Percentiles rank a stretch among this genome's conserved stretches.
Evolutionary conservation across 2,888 invertebrate genomes (phyloP).

Genomic region (Nasonia oneida): DNA sequence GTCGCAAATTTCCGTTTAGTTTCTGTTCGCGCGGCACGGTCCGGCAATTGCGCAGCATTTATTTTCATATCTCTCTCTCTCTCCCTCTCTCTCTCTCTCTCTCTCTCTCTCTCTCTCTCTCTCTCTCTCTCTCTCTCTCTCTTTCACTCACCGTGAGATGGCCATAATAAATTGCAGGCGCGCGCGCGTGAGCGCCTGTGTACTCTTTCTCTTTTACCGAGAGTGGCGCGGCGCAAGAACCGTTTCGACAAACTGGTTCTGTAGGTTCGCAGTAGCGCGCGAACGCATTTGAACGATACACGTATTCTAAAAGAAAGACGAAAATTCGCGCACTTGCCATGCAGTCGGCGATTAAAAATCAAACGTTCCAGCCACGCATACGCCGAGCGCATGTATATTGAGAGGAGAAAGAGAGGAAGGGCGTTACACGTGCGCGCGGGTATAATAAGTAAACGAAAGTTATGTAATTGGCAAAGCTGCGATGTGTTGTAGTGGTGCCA

Average conservation of each 20-base stretch:
- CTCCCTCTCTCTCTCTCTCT: background rate
- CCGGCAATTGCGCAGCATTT: conserved; percentile 31
- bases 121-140: conserved; percentile 27
- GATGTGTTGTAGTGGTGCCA: background rate
- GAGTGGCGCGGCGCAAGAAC: conserved; percentile 49
- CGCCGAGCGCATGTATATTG: background rate
- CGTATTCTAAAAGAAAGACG: conserved; percentile 23
- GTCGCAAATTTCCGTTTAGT: conserved; percentile 55
- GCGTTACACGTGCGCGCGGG: background rate
- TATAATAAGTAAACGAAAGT: conserved; percentile 39
- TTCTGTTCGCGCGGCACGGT: conserved; percentile 31
- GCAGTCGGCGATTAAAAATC: background rate
- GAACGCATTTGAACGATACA: conserved; percentile 9
- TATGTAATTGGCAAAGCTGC: conserved; percentile 51
- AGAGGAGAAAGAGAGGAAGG: conserved; percentile 18
- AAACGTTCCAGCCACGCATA: too few relatives aligned
- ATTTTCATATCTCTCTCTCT: conserved; percentile 46
- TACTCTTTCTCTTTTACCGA: conserved; percentile 14
- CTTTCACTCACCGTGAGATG: conserved; percentile 34
- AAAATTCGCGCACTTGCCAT: background rate
- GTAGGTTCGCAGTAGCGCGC: background rate
- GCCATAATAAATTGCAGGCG: conserved; percentile 50
- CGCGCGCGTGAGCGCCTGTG: background rate
- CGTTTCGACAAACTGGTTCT: conserved; percentile 61
- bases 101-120: background rate